phyloP scores from a whole-genome alignment of 2,113 vertebrate genomes.

The Oreochromis niloticus region DNA sequence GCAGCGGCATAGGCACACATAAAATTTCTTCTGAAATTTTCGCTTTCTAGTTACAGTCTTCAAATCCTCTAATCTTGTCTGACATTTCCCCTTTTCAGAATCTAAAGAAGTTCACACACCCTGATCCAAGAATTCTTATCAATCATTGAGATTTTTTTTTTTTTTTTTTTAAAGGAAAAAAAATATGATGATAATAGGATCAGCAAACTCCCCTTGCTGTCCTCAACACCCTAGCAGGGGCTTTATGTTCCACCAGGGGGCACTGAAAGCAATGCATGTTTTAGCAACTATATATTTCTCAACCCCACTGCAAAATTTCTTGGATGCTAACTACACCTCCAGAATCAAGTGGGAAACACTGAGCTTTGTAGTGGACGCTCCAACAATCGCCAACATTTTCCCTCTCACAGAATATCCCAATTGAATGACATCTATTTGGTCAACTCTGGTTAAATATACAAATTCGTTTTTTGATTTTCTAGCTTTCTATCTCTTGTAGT shows the following conservation, averaged over 20 bases:
- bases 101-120: neutral
- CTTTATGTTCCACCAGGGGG: neutral
- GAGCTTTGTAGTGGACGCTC: neutral
- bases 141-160: neutral
- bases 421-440: neutral
- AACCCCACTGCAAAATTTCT: neutral
- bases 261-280: neutral
- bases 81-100: neutral
- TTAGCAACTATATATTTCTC: neutral
- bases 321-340: fast-evolving
- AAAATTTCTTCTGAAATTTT: too few species aligned
- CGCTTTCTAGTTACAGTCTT: too few species aligned
- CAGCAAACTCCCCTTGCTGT: neutral
- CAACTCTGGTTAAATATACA: neutral
- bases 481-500: neutral
- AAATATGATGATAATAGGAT: neutral
- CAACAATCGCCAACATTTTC: neutral
- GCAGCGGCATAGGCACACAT: too few species aligned
- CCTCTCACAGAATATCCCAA: neutral
- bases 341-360: neutral
- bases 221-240: neutral
- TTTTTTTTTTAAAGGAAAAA: neutral
- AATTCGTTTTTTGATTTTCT: neutral
- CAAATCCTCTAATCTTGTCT: neutral
- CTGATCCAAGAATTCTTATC: neutral